Percentiles rank a stretch among this genome's conserved stretches.
Evolutionary conservation across 2,113 vertebrate species (phyloP).

Genomic region (Natator depressus): DNA sequence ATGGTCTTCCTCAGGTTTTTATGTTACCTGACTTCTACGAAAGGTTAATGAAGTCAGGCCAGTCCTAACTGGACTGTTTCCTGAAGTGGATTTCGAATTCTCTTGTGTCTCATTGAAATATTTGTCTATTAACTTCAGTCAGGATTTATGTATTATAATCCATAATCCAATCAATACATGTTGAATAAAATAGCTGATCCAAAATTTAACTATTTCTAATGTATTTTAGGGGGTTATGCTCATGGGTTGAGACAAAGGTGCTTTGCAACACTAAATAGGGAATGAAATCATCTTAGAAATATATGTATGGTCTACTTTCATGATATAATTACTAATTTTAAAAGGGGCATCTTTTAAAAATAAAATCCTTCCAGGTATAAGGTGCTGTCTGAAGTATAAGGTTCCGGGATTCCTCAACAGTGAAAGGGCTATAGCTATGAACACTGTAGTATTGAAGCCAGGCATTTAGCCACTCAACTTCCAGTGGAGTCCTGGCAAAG

Average conservation of each 20-base stretch:
- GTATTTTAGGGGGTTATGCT: not conserved
- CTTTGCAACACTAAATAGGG: not conserved
- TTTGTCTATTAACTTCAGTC: not conserved
- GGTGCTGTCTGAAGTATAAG: not conserved
- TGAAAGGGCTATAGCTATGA: not conserved
- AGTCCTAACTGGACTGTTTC: not conserved
- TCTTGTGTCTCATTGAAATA: not conserved
- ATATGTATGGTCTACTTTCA: not conserved
- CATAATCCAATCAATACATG: not conserved
- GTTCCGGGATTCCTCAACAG: not conserved
- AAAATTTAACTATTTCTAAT: not conserved
- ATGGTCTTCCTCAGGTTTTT: not conserved
- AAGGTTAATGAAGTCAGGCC: not conserved
- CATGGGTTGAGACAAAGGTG: not conserved
- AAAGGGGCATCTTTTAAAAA: not conserved
- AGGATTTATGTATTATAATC: not conserved
- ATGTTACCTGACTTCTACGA: not conserved
- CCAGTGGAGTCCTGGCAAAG: not conserved
- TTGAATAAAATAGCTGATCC: not conserved
- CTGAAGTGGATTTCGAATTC: not conserved
- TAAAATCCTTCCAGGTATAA: not conserved
- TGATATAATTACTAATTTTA: not conserved
- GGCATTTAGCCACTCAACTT: not conserved
- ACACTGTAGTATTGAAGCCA: not conserved
- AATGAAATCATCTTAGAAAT: not conserved